Conservation (phyloP, 2,113 vertebrate species). For the Chaetodon trifascialis region DNA sequence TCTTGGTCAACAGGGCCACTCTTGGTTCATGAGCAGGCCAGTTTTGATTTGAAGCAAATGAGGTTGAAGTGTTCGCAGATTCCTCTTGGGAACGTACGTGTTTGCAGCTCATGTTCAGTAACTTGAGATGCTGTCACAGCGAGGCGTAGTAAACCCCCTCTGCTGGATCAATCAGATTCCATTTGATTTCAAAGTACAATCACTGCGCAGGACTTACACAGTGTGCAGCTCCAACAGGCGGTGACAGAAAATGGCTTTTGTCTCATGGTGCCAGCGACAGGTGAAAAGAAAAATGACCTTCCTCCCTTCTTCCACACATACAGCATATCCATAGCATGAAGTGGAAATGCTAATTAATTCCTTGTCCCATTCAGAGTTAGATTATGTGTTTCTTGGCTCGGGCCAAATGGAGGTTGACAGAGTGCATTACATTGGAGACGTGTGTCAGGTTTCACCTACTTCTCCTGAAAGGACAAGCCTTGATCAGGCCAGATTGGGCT, state of each 20-base stretch:
- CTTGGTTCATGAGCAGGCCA: background rate
- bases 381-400: slow-evolving; percentile 30
- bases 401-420: slow-evolving; percentile 36
- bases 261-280: background rate
- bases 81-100: background rate
- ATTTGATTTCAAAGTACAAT: background rate
- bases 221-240: background rate
- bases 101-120: background rate
- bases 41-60: background rate
- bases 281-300: background rate
- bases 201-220: background rate
- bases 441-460: slow-evolving; percentile 29
- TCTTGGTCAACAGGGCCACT: background rate
- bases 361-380: background rate
- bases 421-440: slow-evolving; percentile 33
- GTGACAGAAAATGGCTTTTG: background rate
- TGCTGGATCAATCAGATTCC: background rate
- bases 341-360: background rate
- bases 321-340: background rate
- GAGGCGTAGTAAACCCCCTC: background rate
- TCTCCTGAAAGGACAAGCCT: slow-evolving; percentile 25
- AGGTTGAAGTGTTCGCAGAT: background rate
- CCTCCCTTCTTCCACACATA: background rate
- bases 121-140: background rate
- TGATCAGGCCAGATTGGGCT: slow-evolving; percentile 56